A percentile compares a stretch with the other conserved stretches of the same genome.
These are phyloP conservation scores for Temnothorax unifasciatus DNA, from an alignment of 2,888 invertebrate genomes.

Conservation along the genomic window DNA sequence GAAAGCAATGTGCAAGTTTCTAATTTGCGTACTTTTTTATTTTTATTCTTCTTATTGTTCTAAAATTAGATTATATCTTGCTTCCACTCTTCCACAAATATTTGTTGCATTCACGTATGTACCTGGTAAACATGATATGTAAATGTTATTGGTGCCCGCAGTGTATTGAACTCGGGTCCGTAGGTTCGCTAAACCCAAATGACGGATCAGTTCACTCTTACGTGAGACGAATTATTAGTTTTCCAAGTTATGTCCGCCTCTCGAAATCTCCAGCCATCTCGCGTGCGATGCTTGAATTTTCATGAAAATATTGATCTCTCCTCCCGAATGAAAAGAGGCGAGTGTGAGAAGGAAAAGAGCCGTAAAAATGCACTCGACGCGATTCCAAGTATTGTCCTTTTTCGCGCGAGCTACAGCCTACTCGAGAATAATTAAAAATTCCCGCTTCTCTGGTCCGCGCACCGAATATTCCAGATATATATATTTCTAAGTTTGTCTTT, in stretches of 20 bases:
- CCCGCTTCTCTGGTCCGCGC: not conserved
- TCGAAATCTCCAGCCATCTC: constrained; percentile 35
- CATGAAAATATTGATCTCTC: constrained; percentile 34
- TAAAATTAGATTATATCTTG: not conserved
- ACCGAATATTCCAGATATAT: not conserved
- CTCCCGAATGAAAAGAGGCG: constrained; percentile 17
- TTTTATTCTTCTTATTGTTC: not conserved
- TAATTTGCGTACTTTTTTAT: no score
- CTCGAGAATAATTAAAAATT: constrained; percentile 41
- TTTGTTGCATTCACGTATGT: not conserved
- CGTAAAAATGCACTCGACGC: constrained; percentile 22
- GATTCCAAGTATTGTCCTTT: constrained; percentile 12
- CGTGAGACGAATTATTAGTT: constrained; percentile 13
- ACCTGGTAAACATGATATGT: not conserved
- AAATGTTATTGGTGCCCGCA: not conserved
- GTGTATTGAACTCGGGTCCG: not conserved
- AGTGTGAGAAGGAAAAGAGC: not conserved
- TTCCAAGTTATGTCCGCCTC: constrained; percentile 22
- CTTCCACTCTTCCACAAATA: not conserved
- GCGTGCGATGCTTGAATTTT: constrained; percentile 38
- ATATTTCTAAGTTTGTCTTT: not conserved
- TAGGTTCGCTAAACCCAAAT: not conserved
- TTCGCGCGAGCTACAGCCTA: not conserved
- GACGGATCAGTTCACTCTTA: not conserved
- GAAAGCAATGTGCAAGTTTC: no score